A percentile compares a stretch with the other conserved stretches of the same genome.
phyloP scores from a whole-genome alignment of 1,140 invertebrate species.

The Adoxophyes honmai region DNA sequence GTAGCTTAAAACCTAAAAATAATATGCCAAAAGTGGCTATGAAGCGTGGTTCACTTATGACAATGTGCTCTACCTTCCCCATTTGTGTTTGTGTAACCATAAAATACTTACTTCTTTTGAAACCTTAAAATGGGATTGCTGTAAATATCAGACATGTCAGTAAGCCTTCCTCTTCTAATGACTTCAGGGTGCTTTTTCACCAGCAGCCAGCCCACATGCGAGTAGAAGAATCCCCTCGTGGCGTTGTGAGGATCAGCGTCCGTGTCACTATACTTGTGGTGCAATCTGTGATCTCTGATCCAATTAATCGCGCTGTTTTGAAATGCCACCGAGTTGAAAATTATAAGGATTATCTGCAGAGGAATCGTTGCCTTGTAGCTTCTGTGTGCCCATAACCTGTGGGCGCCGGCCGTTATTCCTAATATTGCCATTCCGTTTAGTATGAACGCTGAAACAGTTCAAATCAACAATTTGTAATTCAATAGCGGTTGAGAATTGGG shows the following conservation, averaged over 20 bases:
- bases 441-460: no score
- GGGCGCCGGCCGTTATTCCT: slow-evolving; percentile 89
- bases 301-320: slow-evolving; percentile 64
- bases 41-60: no score
- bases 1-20: no score
- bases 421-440: slow-evolving; percentile 36
- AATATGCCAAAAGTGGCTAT: no score
- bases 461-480: no score
- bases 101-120: slow-evolving; percentile 79
- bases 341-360: slow-evolving; percentile 83
- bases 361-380: slow-evolving; percentile 84
- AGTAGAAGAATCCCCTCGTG: slow-evolving; percentile 80
- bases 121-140: slow-evolving; percentile 83
- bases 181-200: slow-evolving; percentile 80
- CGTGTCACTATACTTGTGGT: slow-evolving; percentile 83
- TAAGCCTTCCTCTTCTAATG: slow-evolving; percentile 79
- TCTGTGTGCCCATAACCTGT: slow-evolving; percentile 91
- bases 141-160: slow-evolving; percentile 84
- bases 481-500: no score
- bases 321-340: slow-evolving; percentile 83
- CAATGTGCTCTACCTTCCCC: no score
- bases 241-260: slow-evolving; percentile 82
- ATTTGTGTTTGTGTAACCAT: no score
- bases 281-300: slow-evolving; percentile 79
- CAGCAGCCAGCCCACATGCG: slow-evolving; percentile 81